Evolutionary conservation across 2,888 invertebrate species (phyloP), one percentile per base, ranked within the genome.

Genomic region (Sarcophaga subvicina): DNA sequence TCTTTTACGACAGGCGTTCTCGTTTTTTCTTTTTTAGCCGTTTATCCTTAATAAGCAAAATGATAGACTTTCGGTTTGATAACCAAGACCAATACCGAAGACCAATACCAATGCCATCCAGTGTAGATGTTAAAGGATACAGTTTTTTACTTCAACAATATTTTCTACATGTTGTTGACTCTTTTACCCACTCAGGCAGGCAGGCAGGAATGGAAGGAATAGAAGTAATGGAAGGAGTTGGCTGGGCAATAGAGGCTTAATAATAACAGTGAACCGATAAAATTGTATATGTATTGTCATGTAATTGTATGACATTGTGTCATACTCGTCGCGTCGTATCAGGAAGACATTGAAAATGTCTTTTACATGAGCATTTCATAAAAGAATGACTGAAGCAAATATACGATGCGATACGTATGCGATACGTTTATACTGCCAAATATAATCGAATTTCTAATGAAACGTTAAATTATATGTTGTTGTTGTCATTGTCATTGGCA

Each of bases 371-470:
- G 54, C 22, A 63, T 37, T 37, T 37, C 37, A 37, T 37, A 37
- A 37, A 37, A 10, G 37, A 37, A 37, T 10, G 37, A 37, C 37
- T 37, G 37, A 37, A 37, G 37, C 22, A n/a, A 59, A 67, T 49
- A 63, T 14, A 59, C 14, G 12, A 14, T 82, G 45, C 89, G 85
- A 89, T 70, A 91, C 89, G 89, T 91, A 91, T 37, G 0, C 37
- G 37, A 37, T 37, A 37, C 8, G 8, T 91, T 90, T 91, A 91
- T 91, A 89, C 88, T 83, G 47, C 60, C 37, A 83, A 37, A 75
- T 83, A 73, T 91, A 91, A 92, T 91, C 91, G 91, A 92, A 91
- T 91, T 91, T 90, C 90, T 91, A 91, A 90, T 91, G 91, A 91
- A 91, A 92, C 90, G 91, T 91, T 90, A 92, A 91, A 91, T 91